Evolutionary conservation across 2,888 invertebrate species (phyloP).

Genomic region (Dasypolia templi): DNA sequence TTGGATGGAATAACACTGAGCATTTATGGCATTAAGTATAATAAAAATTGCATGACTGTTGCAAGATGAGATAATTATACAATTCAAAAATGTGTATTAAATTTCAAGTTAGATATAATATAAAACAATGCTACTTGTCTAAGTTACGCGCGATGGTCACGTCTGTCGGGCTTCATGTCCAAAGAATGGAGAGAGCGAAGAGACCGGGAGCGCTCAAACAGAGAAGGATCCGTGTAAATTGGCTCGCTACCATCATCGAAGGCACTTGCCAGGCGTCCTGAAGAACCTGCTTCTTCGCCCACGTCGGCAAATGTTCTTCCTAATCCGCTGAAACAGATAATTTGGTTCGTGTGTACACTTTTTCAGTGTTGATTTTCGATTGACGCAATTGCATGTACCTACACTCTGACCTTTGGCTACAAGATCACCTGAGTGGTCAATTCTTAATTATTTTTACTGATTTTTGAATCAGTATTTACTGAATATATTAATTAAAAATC

Average conservation of each 20-base stretch:
- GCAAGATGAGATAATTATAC: conserved; percentile 18
- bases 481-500: not conserved
- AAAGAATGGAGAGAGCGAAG: conserved; percentile 92
- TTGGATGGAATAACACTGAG: conserved; percentile 78
- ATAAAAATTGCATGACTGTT: conserved; percentile 25
- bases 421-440: conserved; percentile 11
- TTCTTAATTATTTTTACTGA: not conserved
- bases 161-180: conserved; percentile 88
- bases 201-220: conserved; percentile 96
- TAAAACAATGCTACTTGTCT: conserved; percentile 45
- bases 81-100: conserved; percentile 34
- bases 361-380: conserved; percentile 24
- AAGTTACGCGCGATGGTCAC: conserved; percentile 83
- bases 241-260: conserved; percentile 98
- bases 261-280: conserved; percentile 86
- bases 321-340: conserved; percentile 78
- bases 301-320: conserved; percentile 85
- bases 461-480: too few species aligned
- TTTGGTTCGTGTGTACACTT: conserved; percentile 20
- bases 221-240: conserved; percentile 97
- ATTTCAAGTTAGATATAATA: conserved; percentile 60
- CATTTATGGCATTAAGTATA: conserved; percentile 74
- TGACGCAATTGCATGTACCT: conserved; percentile 28
- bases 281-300: conserved; percentile 87
- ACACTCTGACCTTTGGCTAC: conserved; percentile 35